Evolutionary conservation across 2,888 invertebrate genomes (phyloP).

Genomic region (Polyommatus iphigenia): DNA sequence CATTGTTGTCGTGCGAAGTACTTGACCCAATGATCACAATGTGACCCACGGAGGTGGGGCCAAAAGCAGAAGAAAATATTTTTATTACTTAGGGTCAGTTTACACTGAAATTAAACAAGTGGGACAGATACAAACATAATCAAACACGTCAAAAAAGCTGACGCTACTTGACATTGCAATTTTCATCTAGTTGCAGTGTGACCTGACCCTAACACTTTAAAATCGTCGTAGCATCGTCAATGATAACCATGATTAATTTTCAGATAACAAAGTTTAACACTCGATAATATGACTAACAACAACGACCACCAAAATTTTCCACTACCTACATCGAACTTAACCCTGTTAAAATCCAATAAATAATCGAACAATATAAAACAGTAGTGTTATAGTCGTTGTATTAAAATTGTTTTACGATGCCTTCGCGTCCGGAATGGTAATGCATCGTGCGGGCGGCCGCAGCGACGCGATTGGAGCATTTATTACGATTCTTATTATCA

Average conservation of each 20-base stretch:
- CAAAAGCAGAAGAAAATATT: neutral
- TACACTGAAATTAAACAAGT: neutral
- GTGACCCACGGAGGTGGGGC: slow-evolving; percentile 41
- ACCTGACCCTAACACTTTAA: too few species aligned
- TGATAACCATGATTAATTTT: neutral
- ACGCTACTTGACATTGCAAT: too few species aligned
- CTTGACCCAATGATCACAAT: slow-evolving; percentile 38
- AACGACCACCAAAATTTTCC: neutral
- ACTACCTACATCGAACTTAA: neutral
- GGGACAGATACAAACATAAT: too few species aligned
- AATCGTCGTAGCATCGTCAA: too few species aligned
- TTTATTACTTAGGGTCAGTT: neutral
- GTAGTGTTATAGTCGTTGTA: slow-evolving; percentile 50
- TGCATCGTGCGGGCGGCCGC: slow-evolving; percentile 70
- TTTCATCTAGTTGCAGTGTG: too few species aligned
- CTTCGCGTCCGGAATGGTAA: slow-evolving; percentile 69
- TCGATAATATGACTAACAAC: neutral
- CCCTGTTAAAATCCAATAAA: slow-evolving; percentile 7
- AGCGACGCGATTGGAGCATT: slow-evolving; percentile 77
- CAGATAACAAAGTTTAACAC: neutral
- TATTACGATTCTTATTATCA: slow-evolving; percentile 77
- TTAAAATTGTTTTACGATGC: slow-evolving; percentile 73
- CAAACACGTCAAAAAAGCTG: too few species aligned
- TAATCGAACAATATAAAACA: slow-evolving; percentile 50
- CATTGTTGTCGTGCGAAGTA: slow-evolving; percentile 12